A percentile compares a stretch with the other conserved stretches of the same genome.
Conservation (phyloP, 53 echinoderm and acorn worm genomes). For the Astropecten irregularis region DNA sequence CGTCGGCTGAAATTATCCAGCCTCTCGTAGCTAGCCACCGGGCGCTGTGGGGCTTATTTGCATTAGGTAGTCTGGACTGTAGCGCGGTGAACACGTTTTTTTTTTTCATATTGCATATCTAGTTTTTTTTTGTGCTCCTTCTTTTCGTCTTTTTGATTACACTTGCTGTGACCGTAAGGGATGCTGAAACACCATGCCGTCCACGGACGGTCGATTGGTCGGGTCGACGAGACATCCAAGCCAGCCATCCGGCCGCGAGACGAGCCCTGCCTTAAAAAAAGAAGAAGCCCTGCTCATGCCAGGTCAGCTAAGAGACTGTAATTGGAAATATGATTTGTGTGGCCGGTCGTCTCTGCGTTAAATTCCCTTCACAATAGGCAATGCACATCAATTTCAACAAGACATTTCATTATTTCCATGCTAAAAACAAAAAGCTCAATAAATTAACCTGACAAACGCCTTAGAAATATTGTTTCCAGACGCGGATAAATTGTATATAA, state of each 20-base stretch:
- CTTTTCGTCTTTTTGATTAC: background rate
- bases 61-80: conserved; percentile 21
- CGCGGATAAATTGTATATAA: too few species aligned
- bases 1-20: background rate
- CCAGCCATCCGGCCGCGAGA: background rate
- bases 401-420: too few species aligned
- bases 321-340: conserved; percentile 6
- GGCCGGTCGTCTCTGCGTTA: too few species aligned
- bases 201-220: conserved; percentile 1
- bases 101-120: background rate
- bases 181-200: background rate
- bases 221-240: background rate
- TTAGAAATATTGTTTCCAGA: too few species aligned
- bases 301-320: background rate
- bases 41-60: background rate
- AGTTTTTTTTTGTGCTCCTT: background rate
- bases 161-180: background rate
- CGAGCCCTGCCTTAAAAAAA: background rate
- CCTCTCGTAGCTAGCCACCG: background rate
- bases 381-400: too few species aligned
- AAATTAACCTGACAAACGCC: too few species aligned
- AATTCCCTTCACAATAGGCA: too few species aligned
- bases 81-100: background rate
- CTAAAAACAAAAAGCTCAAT: too few species aligned
- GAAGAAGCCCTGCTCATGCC: background rate